These are phyloP conservation scores for Orius insidiosus DNA, from an alignment of 1,140 invertebrate genomes.

Conservation along the genomic window DNA sequence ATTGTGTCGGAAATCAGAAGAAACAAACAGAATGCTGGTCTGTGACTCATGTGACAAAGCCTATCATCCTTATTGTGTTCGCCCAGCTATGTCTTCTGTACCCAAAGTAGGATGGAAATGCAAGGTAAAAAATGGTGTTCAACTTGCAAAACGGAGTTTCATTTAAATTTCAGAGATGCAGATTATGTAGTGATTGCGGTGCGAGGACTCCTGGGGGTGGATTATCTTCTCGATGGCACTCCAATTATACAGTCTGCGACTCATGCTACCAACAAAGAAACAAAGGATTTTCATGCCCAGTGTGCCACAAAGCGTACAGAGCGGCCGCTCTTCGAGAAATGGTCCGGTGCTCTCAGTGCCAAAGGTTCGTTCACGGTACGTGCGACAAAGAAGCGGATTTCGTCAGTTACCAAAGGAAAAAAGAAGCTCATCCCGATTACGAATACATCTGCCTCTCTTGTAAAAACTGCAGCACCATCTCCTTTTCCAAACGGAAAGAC, in stretches of 20 bases:
- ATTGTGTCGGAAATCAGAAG: slow-evolving; percentile 59
- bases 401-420: slow-evolving; percentile 53
- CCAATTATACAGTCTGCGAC: slow-evolving; percentile 93
- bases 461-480: slow-evolving; percentile 38
- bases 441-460: slow-evolving; percentile 80
- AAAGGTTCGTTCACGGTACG: slow-evolving; percentile 80
- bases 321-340: slow-evolving; percentile 84
- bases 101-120: slow-evolving; percentile 97
- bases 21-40: slow-evolving; percentile 49
- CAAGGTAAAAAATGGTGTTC: slow-evolving; percentile 36
- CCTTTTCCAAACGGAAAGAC: slow-evolving; percentile 37
- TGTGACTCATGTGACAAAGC: slow-evolving; percentile 94
- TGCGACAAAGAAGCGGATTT: slow-evolving; percentile 82
- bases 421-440: slow-evolving; percentile 63
- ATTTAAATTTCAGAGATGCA: slow-evolving; percentile 73
- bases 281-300: slow-evolving; percentile 85
- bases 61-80: slow-evolving; percentile 81
- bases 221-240: slow-evolving; percentile 86
- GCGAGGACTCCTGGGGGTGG: slow-evolving; percentile 84
- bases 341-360: slow-evolving; percentile 77
- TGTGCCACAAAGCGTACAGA: slow-evolving; percentile 87
- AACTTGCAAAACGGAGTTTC: neutral
- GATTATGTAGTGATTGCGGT: slow-evolving; percentile 88
- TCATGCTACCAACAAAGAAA: slow-evolving; percentile 95
- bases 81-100: slow-evolving; percentile 77